These are phyloP conservation scores for Eidolon dupreanum DNA, from an alignment of 2,797 vertebrate genomes.

Conservation along the genomic window DNA sequence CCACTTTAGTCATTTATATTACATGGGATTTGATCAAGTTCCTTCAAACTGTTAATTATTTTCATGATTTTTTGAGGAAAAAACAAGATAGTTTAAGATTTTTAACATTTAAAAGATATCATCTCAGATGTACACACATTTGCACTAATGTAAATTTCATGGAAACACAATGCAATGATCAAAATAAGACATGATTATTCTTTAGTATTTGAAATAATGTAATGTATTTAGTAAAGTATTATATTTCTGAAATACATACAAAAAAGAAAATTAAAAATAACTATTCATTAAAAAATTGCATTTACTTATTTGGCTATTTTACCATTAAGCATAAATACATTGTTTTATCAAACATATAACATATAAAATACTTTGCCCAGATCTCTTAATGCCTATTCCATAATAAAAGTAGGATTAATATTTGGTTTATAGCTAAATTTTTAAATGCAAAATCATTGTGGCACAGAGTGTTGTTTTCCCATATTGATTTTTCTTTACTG, in stretches of 20 bases:
- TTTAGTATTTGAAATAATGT: background rate
- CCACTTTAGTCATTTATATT: background rate
- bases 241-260: background rate
- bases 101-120: background rate
- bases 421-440: background rate
- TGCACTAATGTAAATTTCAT: background rate
- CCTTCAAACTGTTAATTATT: background rate
- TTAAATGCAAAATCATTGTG: background rate
- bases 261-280: background rate
- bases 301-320: conserved; percentile 1
- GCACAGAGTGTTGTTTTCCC: background rate
- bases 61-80: background rate
- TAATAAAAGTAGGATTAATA: background rate
- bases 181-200: background rate
- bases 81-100: background rate
- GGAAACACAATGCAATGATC: background rate
- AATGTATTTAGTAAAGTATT: background rate
- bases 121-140: background rate
- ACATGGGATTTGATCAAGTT: background rate
- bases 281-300: background rate
- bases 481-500: background rate
- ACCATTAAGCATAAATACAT: background rate
- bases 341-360: background rate
- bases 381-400: background rate
- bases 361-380: background rate